These are phyloP conservation scores for Brassicogethes aeneus DNA, from an alignment of 2,888 invertebrate genomes.

Conservation along the genomic window DNA sequence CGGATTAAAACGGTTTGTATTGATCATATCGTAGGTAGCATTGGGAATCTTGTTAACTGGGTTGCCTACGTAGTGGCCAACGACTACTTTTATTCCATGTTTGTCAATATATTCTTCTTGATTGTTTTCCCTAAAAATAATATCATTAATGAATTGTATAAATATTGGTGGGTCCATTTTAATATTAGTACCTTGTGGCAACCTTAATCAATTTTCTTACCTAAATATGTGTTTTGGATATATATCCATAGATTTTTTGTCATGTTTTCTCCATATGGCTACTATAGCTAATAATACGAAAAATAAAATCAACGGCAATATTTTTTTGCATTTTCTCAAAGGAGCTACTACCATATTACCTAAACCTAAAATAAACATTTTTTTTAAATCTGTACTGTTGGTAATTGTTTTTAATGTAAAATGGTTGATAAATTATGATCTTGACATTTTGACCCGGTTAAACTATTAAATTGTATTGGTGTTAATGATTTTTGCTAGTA, in stretches of 20 bases:
- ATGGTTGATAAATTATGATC: too few species aligned
- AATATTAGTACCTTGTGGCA: too few species aligned
- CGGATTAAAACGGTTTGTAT: constrained; percentile 72
- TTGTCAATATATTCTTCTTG: constrained; percentile 64
- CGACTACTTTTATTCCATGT: constrained; percentile 71
- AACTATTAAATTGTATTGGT: too few species aligned
- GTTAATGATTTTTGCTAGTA: too few species aligned
- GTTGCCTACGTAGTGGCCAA: constrained; percentile 84
- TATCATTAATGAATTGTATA: constrained; percentile 3
- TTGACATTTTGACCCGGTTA: too few species aligned
- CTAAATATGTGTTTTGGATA: constrained; percentile 30
- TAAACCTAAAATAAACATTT: constrained; percentile 9
- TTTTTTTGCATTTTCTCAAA: constrained; percentile 31
- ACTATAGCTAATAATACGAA: constrained; percentile 24
- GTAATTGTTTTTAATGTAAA: too few species aligned
- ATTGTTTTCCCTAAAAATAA: constrained; percentile 45
- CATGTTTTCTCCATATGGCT: constrained; percentile 23
- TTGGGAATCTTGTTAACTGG: constrained; percentile 53
- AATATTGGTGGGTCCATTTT: constrained; percentile 2
- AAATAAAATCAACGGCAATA: constrained; percentile 28
- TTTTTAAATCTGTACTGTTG: too few species aligned
- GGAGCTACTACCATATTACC: constrained; percentile 32
- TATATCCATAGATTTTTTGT: constrained; percentile 19
- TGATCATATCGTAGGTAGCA: constrained; percentile 60
- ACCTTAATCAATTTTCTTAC: constrained; percentile 15